Base-by-base conservation (phyloP, 2,113 vertebrate species). In the Rhinolophus sinicus region DNA sequence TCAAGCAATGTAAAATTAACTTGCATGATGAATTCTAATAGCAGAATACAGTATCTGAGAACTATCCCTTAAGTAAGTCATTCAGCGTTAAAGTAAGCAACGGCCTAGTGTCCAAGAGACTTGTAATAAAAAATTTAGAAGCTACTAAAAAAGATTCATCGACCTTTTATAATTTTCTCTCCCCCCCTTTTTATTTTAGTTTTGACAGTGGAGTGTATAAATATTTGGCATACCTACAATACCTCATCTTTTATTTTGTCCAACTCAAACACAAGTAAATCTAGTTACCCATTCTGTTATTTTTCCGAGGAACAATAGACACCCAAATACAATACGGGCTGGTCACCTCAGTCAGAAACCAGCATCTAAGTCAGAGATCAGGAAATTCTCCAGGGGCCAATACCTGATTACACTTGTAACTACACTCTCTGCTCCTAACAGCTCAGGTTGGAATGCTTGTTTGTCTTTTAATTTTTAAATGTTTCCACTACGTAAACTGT, bases 371-470 rank as follows among this genome's bases (percentile, higher is more conserved):
- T 10, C 92, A 73, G 8, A 60, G 73, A n/a, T 15, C 38, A 72
- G 92, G 73, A 93, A 58, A 24, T 62, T 56, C 1, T 0, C 54
- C 11, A 54, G 70, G 83, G 64, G 52, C 38, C 75, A 88, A 69
- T n/a, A 70, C 6, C 65, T 73, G 30, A 28, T 65, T 54, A 86
- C 1, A 90, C 40, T 67, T 44, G 44, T 7, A 50, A 44, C 16
- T 44, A 85, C 21, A 38, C 26, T 70, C 0, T 5, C 56, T 40
- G 65, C 16, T 80, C 50, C 70, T 70, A 60, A 77, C 38, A 93
- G n/a, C 58, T 91, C 84, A 72, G 80, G 21, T 21, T 93, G 96
- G 92, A 96, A 97, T 96, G 93, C 28, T 93, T 88, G 69, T 35
- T 50, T 88, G 69, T 35, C 40, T 67, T 77, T 50, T 80, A 80